Conservation (phyloP, 2,113 vertebrate genomes). For the Pomatorhinus ruficollis region DNA sequence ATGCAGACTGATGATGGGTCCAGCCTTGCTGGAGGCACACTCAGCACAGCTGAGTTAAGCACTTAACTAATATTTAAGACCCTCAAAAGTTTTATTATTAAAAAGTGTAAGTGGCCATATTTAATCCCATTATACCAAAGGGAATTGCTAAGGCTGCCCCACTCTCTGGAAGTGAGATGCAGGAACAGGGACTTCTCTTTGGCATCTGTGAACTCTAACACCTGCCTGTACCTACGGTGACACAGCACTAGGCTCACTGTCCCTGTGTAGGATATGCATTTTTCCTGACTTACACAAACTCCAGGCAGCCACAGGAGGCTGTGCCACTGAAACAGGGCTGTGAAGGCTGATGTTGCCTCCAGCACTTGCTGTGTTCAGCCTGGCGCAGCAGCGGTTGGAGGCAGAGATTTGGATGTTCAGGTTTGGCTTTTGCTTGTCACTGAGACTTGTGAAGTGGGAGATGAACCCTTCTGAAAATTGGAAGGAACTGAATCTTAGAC, state of each 20-base stretch:
- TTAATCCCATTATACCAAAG: not conserved
- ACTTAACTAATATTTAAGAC: not conserved
- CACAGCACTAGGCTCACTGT: not conserved
- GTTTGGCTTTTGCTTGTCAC: not conserved
- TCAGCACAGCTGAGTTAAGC: not conserved
- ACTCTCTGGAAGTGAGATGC: not conserved
- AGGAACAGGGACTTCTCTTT: not conserved
- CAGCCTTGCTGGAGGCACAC: not conserved
- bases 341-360: not conserved
- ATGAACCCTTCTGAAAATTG: not conserved
- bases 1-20: not conserved
- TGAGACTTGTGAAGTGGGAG: not conserved
- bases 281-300: not conserved
- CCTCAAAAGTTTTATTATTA: not conserved
- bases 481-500: not conserved
- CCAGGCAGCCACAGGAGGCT: not conserved
- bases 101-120: not conserved
- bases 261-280: not conserved
- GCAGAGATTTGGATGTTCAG: not conserved
- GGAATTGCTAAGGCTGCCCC: not conserved
- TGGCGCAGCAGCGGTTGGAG: not conserved
- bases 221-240: accelerated
- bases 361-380: not conserved
- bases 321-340: not conserved
- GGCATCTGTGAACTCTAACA: not conserved